Conservation (phyloP, 2,113 vertebrate species). For the Trematocara marginatum region DNA sequence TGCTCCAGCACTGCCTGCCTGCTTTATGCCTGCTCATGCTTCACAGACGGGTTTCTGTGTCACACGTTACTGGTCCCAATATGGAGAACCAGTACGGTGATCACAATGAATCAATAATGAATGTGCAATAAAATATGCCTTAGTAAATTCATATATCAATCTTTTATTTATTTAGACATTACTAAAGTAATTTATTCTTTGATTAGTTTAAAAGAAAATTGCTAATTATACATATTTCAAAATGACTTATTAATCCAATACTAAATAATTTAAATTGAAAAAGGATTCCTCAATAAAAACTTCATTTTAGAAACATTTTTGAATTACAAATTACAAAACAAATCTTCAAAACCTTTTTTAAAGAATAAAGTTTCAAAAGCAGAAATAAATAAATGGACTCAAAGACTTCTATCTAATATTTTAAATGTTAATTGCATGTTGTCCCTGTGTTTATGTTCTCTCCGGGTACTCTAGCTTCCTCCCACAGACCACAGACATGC, state of each 20-base stretch:
- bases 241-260: not conserved
- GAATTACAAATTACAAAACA: not conserved
- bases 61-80: not conserved
- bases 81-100: not conserved
- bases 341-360: accelerated
- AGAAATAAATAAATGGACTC: not conserved
- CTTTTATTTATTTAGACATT: not conserved
- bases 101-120: not conserved
- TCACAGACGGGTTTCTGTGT: not conserved
- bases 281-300: not conserved
- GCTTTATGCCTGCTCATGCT: not conserved
- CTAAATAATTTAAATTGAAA: not conserved
- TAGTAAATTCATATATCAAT: not conserved
- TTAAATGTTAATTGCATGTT: not conserved
- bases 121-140: not conserved
- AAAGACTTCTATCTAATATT: not conserved
- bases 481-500: not conserved
- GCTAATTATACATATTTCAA: not conserved
- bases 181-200: not conserved
- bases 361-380: not conserved
- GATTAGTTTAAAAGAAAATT: not conserved
- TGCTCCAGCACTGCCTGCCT: not conserved
- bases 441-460: not conserved
- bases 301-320: not conserved
- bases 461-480: not conserved